Conservation (phyloP, 1,140 invertebrate genomes). For the Drosophila nikananu region DNA sequence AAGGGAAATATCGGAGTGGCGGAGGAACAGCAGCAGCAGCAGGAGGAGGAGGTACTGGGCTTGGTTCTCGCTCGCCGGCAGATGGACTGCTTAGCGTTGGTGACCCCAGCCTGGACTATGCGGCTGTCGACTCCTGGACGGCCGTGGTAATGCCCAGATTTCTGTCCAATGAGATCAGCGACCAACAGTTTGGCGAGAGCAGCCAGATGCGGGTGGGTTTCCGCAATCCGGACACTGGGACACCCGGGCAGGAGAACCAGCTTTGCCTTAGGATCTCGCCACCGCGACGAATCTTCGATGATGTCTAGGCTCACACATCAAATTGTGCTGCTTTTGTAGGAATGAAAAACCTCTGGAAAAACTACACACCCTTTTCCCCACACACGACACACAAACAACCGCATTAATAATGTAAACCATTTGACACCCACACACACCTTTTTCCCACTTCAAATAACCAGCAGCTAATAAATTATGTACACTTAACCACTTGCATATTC, state of each 20-base stretch:
- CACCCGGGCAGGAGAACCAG: constrained; percentile 66
- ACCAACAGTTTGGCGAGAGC: constrained; percentile 87
- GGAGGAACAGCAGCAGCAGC: background rate
- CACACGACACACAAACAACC: background rate
- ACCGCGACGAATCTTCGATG: constrained; percentile 93
- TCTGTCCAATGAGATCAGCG: constrained; percentile 87
- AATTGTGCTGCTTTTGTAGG: background rate
- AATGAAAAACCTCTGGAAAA: too few species aligned
- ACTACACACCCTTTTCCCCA: background rate
- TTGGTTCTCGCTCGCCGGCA: constrained; percentile 56
- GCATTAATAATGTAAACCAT: constrained; percentile 22
- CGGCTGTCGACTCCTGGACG: constrained; percentile 59
- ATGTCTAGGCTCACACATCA: constrained; percentile 87
- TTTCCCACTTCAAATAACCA: background rate
- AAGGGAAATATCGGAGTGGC: constrained; percentile 86
- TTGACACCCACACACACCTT: background rate
- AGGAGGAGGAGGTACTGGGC: background rate
- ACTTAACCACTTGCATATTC: constrained; percentile 12
- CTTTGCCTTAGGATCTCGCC: constrained; percentile 87
- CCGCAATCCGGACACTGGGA: constrained; percentile 82
- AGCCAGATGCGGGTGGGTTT: constrained; percentile 85
- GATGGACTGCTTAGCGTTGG: constrained; percentile 84
- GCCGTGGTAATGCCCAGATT: constrained; percentile 78
- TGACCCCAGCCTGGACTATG: constrained; percentile 66
- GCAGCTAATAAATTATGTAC: constrained; percentile 9